Conservation (phyloP, 2,888 invertebrate species). For the Pollenia angustigena region DNA sequence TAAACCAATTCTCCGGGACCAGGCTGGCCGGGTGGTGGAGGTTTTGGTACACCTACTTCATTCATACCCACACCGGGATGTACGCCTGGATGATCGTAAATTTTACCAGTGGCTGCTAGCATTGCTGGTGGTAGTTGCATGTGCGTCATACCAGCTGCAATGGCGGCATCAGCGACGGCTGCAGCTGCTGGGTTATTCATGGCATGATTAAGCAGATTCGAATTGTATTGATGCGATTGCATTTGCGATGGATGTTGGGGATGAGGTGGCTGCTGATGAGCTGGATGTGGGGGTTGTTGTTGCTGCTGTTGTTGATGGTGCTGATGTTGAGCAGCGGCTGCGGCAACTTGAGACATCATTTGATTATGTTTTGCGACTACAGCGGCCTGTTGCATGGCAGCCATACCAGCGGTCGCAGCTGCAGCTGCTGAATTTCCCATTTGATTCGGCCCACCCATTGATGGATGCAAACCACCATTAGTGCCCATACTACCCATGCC, state of each 20-base stretch:
- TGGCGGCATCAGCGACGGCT: slow-evolving; percentile 79
- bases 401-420: slow-evolving; percentile 81
- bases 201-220: slow-evolving; percentile 83
- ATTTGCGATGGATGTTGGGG: slow-evolving; percentile 85
- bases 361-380: slow-evolving; percentile 83
- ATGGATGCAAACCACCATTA: slow-evolving; percentile 82
- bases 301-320: slow-evolving; percentile 84
- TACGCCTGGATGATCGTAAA: slow-evolving; percentile 83
- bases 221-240: slow-evolving; percentile 83
- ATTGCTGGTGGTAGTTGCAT: slow-evolving; percentile 82
- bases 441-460: slow-evolving; percentile 78
- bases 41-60: slow-evolving; percentile 79
- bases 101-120: slow-evolving; percentile 77
- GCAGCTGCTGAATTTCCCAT: slow-evolving; percentile 80
- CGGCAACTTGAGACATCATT: slow-evolving; percentile 82
- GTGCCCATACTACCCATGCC: slow-evolving; percentile 83
- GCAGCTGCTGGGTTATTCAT: slow-evolving; percentile 82
- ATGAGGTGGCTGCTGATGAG: slow-evolving; percentile 86
- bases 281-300: slow-evolving; percentile 82
- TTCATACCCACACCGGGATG: slow-evolving; percentile 81
- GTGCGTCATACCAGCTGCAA: slow-evolving; percentile 80
- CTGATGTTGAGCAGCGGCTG: slow-evolving; percentile 80
- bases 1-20: slow-evolving; percentile 83
- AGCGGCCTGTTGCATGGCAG: slow-evolving; percentile 82
- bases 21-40: slow-evolving; percentile 74